Percentiles rank a stretch among this genome's conserved stretches.
Evolutionary conservation across 2,888 invertebrate genomes (phyloP).

Genomic region (Aelia acuminata): DNA sequence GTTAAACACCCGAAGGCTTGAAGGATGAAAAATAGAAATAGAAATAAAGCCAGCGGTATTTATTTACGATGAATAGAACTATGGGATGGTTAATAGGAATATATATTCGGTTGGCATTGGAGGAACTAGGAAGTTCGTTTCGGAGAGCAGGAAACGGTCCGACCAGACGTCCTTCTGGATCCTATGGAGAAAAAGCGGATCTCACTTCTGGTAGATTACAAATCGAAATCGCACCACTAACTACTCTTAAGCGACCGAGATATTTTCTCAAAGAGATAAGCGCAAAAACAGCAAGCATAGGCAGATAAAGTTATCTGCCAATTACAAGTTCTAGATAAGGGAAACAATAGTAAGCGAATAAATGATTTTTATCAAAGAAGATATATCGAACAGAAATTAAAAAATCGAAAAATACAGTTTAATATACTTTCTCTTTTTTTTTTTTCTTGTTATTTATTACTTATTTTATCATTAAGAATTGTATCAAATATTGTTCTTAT

Average conservation of each 20-base stretch:
- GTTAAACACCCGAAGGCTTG: background rate
- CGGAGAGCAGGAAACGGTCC: background rate
- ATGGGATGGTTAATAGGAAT: background rate
- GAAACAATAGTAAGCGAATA: background rate
- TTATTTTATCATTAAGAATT: too few relatives aligned
- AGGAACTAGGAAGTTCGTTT: background rate
- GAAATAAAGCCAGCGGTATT: background rate
- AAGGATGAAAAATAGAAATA: background rate
- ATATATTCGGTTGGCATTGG: constrained; percentile 12
- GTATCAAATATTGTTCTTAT: too few relatives aligned
- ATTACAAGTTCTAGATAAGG: background rate
- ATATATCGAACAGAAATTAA: background rate
- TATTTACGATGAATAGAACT: background rate
- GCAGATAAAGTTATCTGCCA: background rate
- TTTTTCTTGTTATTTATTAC: too few relatives aligned
- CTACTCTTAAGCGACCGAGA: background rate
- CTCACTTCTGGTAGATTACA: background rate
- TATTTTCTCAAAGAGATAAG: background rate
- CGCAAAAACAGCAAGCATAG: background rate
- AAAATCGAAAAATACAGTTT: background rate
- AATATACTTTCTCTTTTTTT: background rate
- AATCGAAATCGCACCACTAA: background rate
- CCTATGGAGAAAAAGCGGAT: background rate
- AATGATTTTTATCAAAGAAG: background rate
- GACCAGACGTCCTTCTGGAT: background rate